Conservation (phyloP, 2,113 vertebrate species). For the Lasiurus cinereus region DNA sequence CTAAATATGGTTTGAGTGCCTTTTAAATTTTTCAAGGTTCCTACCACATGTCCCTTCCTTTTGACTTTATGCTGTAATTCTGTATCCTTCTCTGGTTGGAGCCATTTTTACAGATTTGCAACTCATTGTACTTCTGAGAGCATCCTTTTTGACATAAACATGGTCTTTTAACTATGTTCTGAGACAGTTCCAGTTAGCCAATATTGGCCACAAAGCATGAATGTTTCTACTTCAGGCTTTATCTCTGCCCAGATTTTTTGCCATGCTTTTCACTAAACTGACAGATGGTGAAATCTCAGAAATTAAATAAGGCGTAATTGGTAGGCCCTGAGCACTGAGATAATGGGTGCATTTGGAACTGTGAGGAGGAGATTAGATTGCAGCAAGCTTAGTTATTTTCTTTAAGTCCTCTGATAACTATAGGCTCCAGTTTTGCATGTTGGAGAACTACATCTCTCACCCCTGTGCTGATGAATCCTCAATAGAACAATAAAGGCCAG, state of each 20-base stretch:
- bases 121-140: neutral
- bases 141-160: slow-evolving; percentile 30
- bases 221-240: slow-evolving; percentile 60
- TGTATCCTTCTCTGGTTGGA: neutral
- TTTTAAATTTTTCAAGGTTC: slow-evolving; percentile 32
- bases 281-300: slow-evolving; percentile 65
- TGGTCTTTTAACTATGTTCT: slow-evolving; percentile 60
- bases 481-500: slow-evolving; percentile 62
- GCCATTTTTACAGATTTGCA: slow-evolving; percentile 41
- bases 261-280: slow-evolving; percentile 27
- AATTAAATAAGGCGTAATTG: slow-evolving; percentile 73
- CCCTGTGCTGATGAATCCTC: neutral
- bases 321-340: slow-evolving; percentile 24
- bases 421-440: neutral
- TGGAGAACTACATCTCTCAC: neutral
- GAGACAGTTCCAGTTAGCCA: slow-evolving; percentile 33
- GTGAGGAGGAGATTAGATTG: slow-evolving; percentile 39
- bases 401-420: slow-evolving; percentile 63
- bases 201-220: slow-evolving; percentile 54
- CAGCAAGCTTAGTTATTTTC: slow-evolving; percentile 45
- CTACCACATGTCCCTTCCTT: slow-evolving; percentile 17
- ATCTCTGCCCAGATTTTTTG: slow-evolving; percentile 49
- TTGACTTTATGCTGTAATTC: slow-evolving; percentile 22
- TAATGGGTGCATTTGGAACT: slow-evolving; percentile 69
- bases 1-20: neutral